Percentiles rank a stretch among this genome's conserved stretches.
Evolutionary conservation across 2,113 vertebrate species (phyloP).

Genomic region (Dicentrarchus labrax): DNA sequence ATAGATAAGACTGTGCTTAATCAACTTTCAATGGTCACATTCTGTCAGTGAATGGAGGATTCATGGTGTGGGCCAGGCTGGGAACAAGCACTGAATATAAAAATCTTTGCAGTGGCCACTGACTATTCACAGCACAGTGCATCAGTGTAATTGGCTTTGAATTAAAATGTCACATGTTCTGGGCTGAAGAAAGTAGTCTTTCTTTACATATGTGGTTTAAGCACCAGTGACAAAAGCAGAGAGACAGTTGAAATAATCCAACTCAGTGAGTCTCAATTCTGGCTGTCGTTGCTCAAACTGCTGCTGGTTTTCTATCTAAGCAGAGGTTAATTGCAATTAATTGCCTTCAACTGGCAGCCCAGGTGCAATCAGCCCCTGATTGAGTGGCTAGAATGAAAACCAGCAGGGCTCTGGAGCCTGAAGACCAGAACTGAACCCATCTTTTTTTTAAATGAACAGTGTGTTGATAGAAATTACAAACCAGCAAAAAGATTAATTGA

Average conservation of each 20-base stretch:
- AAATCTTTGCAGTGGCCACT: not conserved
- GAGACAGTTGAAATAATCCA: not conserved
- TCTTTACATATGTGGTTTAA: not conserved
- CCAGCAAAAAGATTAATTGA: not conserved
- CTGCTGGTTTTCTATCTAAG: constrained; percentile 27
- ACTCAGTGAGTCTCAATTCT: constrained; percentile 6
- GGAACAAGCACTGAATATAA: constrained; percentile 6
- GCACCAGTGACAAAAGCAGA: not conserved
- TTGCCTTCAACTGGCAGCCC: constrained; percentile 55
- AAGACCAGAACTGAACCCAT: not conserved
- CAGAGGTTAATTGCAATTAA: constrained; percentile 60
- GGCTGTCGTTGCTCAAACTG: constrained; percentile 35
- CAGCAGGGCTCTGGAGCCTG: constrained; percentile 7
- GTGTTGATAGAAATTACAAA: not conserved
- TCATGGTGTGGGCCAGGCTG: constrained; percentile 18
- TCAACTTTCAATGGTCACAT: constrained; percentile 14
- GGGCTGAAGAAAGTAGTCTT: not conserved
- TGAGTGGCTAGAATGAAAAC: constrained; percentile 26
- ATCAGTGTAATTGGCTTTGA: constrained; percentile 32
- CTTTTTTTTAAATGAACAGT: not conserved
- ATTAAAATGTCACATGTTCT: constrained; percentile 41
- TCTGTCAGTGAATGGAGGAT: constrained; percentile 18
- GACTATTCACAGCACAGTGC: not conserved
- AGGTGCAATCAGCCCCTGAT: constrained; percentile 46
- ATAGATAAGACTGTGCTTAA: constrained; percentile 13